Conservation (phyloP, 2,888 invertebrate species). For the Polyommatus iphigenia region DNA sequence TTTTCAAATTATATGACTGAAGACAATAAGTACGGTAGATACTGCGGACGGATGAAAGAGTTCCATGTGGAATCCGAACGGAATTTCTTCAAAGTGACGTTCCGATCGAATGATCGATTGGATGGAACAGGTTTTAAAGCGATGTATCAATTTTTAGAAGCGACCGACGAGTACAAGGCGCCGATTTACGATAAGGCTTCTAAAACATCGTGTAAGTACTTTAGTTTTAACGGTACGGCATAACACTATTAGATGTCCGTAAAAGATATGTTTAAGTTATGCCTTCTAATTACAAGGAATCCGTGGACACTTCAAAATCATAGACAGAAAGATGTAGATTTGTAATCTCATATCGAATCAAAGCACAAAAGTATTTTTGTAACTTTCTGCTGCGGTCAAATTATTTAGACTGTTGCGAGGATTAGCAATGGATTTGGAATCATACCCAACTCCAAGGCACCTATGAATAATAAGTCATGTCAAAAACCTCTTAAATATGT, state of each 20-base stretch:
- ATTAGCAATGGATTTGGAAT: no score
- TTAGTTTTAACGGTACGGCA: conserved; percentile 25
- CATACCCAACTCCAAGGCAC: no score
- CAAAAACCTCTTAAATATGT: no score
- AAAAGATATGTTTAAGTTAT: not conserved
- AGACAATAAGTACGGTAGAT: conserved; percentile 93
- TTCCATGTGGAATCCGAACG: conserved; percentile 93
- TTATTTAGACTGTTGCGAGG: no score
- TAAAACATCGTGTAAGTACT: conserved; percentile 58
- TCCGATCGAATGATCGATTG: conserved; percentile 95
- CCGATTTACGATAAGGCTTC: conserved; percentile 67
- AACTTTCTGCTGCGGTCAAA: no score
- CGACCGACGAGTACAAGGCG: conserved; percentile 80
- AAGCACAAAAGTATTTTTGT: no score
- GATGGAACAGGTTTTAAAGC: conserved; percentile 97
- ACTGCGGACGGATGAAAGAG: conserved; percentile 92
- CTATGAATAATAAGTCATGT: no score
- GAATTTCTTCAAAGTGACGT: conserved; percentile 96
- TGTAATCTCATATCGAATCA: no score
- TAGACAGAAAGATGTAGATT: no score
- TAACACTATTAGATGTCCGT: conserved; percentile 24
- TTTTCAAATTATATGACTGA: conserved; percentile 96
- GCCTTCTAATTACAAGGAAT: conserved; percentile 2
- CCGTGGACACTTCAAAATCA: not conserved
- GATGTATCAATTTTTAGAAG: conserved; percentile 90